Evolutionary conservation across 1,140 invertebrate genomes (phyloP).

Genomic region (Drosophila parabipectinata): DNA sequence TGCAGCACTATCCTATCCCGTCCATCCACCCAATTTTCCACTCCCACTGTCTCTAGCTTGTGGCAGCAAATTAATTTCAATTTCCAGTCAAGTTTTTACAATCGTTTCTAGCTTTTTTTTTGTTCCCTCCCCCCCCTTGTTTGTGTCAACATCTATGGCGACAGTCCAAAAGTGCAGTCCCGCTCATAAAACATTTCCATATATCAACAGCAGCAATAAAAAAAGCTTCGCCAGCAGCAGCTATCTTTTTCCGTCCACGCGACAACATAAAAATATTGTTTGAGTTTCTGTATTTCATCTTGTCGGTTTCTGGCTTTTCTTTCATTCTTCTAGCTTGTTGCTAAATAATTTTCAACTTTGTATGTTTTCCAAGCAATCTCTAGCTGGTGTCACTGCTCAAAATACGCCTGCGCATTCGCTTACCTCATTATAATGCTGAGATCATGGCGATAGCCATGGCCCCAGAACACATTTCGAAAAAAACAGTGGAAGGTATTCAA

Average conservation of each 20-base stretch:
- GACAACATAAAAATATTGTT: constrained; percentile 42
- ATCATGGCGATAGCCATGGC: constrained; percentile 34
- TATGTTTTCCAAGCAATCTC: constrained; percentile 46
- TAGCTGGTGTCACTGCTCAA: constrained; percentile 33
- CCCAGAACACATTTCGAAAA: constrained; percentile 12
- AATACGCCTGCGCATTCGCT: constrained; percentile 47
- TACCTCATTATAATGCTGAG: constrained; percentile 43
- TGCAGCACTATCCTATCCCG: constrained; percentile 1
- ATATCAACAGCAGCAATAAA: constrained; percentile 19
- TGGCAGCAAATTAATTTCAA: constrained; percentile 73
- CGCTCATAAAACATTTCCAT: constrained; percentile 48
- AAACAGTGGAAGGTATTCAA: constrained; percentile 8
- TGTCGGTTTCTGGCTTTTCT: constrained; percentile 5
- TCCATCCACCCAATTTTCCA: neutral
- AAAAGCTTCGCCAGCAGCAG: constrained; percentile 31
- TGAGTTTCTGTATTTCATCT: neutral
- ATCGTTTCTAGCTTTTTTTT: constrained; percentile 47
- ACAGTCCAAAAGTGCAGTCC: constrained; percentile 47
- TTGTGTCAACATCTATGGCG: constrained; percentile 24
- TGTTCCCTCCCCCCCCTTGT: neutral
- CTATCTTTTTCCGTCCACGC: constrained; percentile 31
- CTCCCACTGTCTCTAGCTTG: constrained; percentile 5
- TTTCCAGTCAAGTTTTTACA: constrained; percentile 68
- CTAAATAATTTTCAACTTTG: constrained; percentile 46
- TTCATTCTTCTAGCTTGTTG: constrained; percentile 13